Base-by-base conservation (phyloP, 2,113 vertebrate genomes). In the Mola mola region DNA sequence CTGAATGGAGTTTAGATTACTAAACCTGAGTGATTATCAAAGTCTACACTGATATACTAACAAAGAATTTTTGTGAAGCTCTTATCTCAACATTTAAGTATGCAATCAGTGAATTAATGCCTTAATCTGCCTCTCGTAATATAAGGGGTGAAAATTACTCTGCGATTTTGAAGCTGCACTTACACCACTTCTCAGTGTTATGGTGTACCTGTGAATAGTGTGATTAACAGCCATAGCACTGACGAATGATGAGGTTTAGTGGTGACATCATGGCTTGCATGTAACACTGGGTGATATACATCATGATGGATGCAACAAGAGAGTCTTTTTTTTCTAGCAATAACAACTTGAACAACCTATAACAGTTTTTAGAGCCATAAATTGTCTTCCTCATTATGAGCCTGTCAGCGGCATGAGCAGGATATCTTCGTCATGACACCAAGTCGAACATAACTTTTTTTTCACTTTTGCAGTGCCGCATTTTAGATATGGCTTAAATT, bases 101-200 rank as follows among this genome's bases (percentile, higher is more conserved):
- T 66, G 44, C 66, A 79, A 79, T 81, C 70, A 83, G 66, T 10
- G 55, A 62, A 52, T 81, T 24, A 12, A 20, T 60, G 47, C 61
- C 48, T 87, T 69, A 58, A 76, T 85, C 82, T 81, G 56, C 75
- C 61, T 81, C 75, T 83, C 37, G 31, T 49, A 56, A 49, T 31
- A 79, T 72, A 86, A 84, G 82, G 62, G 74, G 37, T 51, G 56
- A 34, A 83, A 86, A 88, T 83, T 64, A 75, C 59, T 66, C 60
- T 8, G 29, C 17, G 72, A 43, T 79, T 63, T 20, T 42, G 28
- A 80, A 65, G 64, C 21, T 74, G 57, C 65, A 74, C 82, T 88
- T 88, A 78, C 40, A 56, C 41, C 58, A 75, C 66, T 77, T 58
- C 59, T 66, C 57, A 24, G 51, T 42, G 68, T 34, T 56, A 47